Evolutionary conservation across 1,140 invertebrate genomes (phyloP).

Genomic region (Coptotermes formosanus): DNA sequence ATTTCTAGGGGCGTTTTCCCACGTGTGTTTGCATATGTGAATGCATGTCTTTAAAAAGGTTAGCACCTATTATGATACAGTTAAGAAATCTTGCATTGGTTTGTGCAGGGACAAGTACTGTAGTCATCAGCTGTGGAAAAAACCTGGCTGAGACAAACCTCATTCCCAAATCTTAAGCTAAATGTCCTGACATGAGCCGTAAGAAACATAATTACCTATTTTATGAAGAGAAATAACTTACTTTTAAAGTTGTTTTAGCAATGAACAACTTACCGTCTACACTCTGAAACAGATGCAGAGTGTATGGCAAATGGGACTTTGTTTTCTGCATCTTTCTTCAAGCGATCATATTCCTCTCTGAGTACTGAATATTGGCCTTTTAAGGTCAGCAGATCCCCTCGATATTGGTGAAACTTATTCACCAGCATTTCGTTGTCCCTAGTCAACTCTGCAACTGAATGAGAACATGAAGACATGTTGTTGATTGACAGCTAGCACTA

Average conservation of each 20-base stretch:
- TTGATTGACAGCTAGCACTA: not conserved
- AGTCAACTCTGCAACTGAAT: slow-evolving; percentile 53
- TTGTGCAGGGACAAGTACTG: no score
- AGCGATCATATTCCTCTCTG: slow-evolving; percentile 52
- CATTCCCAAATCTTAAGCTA: no score
- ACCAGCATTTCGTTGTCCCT: slow-evolving; percentile 59
- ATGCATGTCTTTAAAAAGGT: no score
- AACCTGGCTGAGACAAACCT: no score
- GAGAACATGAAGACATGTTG: not conserved
- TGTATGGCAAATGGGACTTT: slow-evolving; percentile 56
- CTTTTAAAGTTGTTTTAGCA: not conserved
- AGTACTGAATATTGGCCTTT: slow-evolving; percentile 55
- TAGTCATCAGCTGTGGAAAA: no score
- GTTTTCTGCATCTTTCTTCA: slow-evolving; percentile 52
- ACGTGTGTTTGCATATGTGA: no score
- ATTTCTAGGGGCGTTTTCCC: no score
- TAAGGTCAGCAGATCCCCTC: slow-evolving; percentile 55
- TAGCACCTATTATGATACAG: no score
- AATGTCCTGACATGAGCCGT: no score
- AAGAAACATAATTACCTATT: no score
- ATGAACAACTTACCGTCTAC: slow-evolving; percentile 49
- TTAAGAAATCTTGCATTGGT: no score
- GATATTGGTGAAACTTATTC: slow-evolving; percentile 53
- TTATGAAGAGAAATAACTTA: no score
- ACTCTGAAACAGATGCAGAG: slow-evolving; percentile 58